A percentile compares a stretch with the other conserved stretches of the same genome.
phyloP scores from a whole-genome alignment of 1,140 invertebrate species.

The Frieseomelitta varia region DNA sequence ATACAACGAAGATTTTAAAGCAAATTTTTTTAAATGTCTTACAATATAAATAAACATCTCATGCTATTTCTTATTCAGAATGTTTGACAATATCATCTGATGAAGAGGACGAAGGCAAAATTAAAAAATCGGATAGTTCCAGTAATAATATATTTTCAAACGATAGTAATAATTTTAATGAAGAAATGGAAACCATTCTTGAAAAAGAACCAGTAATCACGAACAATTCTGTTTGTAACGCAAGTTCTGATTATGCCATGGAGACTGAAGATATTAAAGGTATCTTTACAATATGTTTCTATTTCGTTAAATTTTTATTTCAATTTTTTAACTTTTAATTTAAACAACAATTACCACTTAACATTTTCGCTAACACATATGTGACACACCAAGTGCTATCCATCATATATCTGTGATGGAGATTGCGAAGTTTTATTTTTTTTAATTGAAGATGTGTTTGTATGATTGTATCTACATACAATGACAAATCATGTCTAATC shows the following conservation, averaged over 20 bases:
- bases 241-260: constrained; percentile 48
- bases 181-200: constrained; percentile 73
- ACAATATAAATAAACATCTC: not conserved
- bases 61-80: constrained; percentile 63
- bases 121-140: constrained; percentile 34
- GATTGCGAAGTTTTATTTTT: too few relatives aligned
- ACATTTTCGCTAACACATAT: too few relatives aligned
- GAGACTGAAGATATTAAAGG: constrained; percentile 59
- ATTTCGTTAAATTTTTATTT: not conserved
- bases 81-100: constrained; percentile 81
- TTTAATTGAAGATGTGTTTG: too few relatives aligned
- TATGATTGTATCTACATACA: too few relatives aligned
- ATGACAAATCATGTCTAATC: too few relatives aligned
- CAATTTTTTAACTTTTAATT: not conserved
- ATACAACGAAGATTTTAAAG: not conserved
- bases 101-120: constrained; percentile 75
- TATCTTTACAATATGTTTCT: constrained; percentile 9
- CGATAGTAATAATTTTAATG: constrained; percentile 50
- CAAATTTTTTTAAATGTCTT: not conserved
- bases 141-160: constrained; percentile 44
- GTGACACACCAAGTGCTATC: too few relatives aligned
- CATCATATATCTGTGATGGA: too few relatives aligned
- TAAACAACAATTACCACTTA: not conserved
- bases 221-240: constrained; percentile 67
- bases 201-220: constrained; percentile 83